Percentiles rank a stretch among this genome's conserved stretches.
Evolutionary conservation across 1,140 invertebrate species (phyloP).

Genomic region (Bombus cullumanus): DNA sequence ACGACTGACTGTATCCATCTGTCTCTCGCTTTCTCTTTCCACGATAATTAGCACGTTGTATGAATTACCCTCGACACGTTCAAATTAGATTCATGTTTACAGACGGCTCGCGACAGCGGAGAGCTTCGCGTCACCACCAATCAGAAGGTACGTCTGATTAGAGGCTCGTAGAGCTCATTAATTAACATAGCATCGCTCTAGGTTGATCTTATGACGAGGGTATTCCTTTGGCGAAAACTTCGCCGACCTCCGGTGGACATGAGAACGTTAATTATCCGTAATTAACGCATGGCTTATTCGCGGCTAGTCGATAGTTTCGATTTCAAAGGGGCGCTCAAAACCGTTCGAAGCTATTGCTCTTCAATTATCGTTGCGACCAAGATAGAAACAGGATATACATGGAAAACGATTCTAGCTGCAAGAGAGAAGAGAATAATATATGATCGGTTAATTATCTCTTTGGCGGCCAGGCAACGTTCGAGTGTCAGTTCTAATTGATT

Average conservation of each 20-base stretch:
- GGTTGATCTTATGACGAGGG: constrained; percentile 63
- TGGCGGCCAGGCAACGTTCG: too few species aligned
- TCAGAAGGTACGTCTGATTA: constrained; percentile 79
- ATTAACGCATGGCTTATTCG: constrained; percentile 50
- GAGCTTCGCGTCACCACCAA: constrained; percentile 66
- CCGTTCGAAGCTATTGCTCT: constrained; percentile 2
- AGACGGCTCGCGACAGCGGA: constrained; percentile 45
- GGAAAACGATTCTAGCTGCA: too few species aligned
- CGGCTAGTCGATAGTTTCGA: neutral
- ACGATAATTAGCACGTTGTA: constrained; percentile 66
- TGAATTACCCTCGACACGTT: constrained; percentile 59
- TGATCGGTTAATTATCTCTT: too few species aligned
- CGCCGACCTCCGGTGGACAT: constrained; percentile 44
- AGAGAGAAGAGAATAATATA: too few species aligned
- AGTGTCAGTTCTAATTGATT: too few species aligned
- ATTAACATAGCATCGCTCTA: constrained; percentile 65
- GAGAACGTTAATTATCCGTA: constrained; percentile 63
- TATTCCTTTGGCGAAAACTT: constrained; percentile 66
- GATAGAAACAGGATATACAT: neutral
- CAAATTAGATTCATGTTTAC: constrained; percentile 76
- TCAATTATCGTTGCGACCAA: neutral
- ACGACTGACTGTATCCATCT: neutral
- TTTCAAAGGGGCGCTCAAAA: neutral
- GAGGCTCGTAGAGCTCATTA: constrained; percentile 75
- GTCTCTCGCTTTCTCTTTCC: constrained; percentile 17